Conservation (phyloP, 1,140 invertebrate species). For the Telenomus remus region DNA sequence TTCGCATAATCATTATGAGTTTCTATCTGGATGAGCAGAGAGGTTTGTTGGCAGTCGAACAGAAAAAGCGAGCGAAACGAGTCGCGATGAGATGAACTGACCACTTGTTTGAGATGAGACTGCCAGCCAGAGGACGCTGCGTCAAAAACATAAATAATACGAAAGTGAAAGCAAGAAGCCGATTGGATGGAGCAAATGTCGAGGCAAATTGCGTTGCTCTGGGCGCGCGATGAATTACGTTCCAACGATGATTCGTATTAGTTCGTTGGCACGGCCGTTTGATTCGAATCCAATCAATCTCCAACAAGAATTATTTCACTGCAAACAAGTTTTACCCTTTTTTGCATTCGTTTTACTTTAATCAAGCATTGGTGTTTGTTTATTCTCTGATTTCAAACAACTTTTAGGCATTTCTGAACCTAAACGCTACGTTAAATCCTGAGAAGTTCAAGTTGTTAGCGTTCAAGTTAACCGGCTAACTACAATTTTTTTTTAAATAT, state of each 20-base stretch:
- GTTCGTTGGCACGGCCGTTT: neutral
- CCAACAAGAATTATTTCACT: no score
- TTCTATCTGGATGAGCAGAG: conserved; percentile 22
- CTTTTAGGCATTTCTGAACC: no score
- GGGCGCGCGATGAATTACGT: conserved; percentile 4
- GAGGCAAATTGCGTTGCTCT: neutral
- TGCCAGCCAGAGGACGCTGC: conserved; percentile 5
- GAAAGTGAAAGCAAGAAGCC: no score
- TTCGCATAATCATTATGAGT: conserved; percentile 28
- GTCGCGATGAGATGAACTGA: conserved; percentile 28
- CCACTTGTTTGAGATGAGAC: conserved; percentile 38
- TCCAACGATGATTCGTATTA: conserved; percentile 2
- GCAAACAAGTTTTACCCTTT: no score
- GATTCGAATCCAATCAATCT: conserved; percentile 1
- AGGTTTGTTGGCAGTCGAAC: conserved; percentile 36
- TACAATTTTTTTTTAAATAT: no score
- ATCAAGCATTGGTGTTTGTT: no score
- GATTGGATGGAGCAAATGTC: neutral
- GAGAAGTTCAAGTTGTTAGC: no score
- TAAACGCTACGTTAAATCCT: no score
- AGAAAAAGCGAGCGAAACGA: conserved; percentile 15
- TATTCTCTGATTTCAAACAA: no score
- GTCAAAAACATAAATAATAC: conserved; percentile 17
- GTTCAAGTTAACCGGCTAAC: no score
- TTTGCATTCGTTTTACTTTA: no score